Evolutionary conservation across 2,888 invertebrate species (phyloP).

Genomic region (Homarus gammarus): DNA sequence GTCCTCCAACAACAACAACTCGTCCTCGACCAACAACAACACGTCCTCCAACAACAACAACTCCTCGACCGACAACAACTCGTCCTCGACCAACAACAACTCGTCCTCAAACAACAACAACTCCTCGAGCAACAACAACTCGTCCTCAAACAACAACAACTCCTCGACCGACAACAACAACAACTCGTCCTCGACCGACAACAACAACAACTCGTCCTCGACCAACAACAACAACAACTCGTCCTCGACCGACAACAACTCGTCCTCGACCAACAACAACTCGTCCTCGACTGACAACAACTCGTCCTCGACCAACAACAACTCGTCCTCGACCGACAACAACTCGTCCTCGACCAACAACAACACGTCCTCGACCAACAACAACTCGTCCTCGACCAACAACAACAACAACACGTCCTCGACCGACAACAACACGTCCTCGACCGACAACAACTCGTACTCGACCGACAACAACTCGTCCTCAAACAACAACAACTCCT

Average conservation of each 20-base stretch:
- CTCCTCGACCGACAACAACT: not conserved
- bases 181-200: not conserved
- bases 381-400: not conserved
- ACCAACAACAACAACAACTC: not conserved
- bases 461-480: not conserved
- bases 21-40: not conserved
- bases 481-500: not conserved
- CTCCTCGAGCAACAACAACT: not conserved
- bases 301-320: not conserved
- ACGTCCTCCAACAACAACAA: not conserved
- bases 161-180: not conserved
- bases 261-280: not conserved
- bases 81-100: not conserved
- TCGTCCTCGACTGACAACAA: not conserved
- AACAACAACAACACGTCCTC: not conserved
- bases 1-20: not conserved
- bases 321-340: not conserved
- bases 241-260: not conserved
- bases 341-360: not conserved
- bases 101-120: not conserved
- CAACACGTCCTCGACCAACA: slow-evolving; percentile 7
- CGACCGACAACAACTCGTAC: not conserved
- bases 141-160: not conserved
- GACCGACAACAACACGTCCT: not conserved
- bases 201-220: too few relatives aligned